phyloP scores from a whole-genome alignment of 2,113 vertebrate species.

The Stigmatopora argus region DNA sequence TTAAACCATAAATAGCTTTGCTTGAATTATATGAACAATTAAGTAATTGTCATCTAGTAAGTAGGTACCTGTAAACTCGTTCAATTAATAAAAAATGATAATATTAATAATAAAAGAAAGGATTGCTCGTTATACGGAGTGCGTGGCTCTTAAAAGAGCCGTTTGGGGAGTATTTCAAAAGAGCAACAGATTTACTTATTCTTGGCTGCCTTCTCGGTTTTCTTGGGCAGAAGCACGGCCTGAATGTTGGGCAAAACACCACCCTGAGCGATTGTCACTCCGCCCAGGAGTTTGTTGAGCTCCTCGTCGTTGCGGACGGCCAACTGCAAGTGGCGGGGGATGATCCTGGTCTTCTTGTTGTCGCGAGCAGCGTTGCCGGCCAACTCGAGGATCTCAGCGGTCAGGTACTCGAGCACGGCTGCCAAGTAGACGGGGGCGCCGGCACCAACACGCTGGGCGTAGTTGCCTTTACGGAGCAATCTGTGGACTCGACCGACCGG shows the following conservation, averaged over 20 bases:
- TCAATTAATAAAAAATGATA: too few relatives aligned
- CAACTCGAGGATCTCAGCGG: neutral
- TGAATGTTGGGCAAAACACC: neutral
- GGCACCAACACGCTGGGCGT: neutral
- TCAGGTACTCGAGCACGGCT: neutral
- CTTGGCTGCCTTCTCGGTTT: neutral
- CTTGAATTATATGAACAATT: too few relatives aligned
- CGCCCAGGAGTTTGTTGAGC: neutral
- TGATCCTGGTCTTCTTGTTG: neutral
- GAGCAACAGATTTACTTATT: neutral
- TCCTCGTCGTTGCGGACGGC: neutral
- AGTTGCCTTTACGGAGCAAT: neutral
- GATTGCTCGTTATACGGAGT: neutral
- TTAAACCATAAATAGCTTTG: too few relatives aligned
- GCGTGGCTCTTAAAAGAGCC: slow-evolving; percentile 2
- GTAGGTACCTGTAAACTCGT: too few relatives aligned
- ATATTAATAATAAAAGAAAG: neutral
- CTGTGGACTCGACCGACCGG: neutral
- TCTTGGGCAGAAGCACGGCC: neutral
- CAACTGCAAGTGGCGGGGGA: neutral
- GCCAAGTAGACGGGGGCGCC: neutral
- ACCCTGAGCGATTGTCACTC: neutral
- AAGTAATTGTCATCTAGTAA: too few relatives aligned
- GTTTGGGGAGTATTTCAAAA: neutral
- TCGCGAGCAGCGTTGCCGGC: neutral